These are phyloP conservation scores for Drosophila parabipectinata DNA, from an alignment of 1,140 invertebrate species.

Conservation along the genomic window DNA sequence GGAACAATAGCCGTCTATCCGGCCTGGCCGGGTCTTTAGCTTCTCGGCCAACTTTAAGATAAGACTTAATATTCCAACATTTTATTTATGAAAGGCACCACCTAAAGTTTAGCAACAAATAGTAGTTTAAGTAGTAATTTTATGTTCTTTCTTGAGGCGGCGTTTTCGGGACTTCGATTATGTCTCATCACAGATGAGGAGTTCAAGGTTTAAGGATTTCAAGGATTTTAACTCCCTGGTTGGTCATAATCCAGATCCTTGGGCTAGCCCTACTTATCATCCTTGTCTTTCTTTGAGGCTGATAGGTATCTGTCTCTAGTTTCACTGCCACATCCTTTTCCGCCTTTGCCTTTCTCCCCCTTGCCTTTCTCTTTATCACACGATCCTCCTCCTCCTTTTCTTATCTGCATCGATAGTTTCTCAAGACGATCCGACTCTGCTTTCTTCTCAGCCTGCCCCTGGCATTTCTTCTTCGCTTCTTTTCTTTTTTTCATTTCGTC, in stretches of 20 bases:
- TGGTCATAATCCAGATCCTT: background rate
- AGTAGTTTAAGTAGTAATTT: background rate
- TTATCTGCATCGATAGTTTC: background rate
- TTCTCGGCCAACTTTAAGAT: constrained; percentile 8
- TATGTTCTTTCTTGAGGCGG: background rate
- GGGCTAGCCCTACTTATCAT: no score
- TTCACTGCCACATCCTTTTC: background rate
- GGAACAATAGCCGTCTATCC: constrained; percentile 32
- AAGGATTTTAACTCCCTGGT: background rate
- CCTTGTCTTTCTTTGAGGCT: no score
- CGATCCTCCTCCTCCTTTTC: background rate
- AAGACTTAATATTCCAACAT: background rate
- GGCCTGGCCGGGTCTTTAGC: constrained; percentile 9
- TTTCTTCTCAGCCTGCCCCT: background rate
- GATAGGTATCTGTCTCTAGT: no score
- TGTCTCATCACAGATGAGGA: no score
- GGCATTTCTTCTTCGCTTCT: constrained; percentile 1
- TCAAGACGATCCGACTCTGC: background rate
- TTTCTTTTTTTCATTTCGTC: constrained; percentile 1
- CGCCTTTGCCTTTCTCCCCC: background rate
- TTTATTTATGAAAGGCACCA: background rate
- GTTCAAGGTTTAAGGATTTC: background rate
- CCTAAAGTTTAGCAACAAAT: background rate
- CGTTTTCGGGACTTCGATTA: background rate
- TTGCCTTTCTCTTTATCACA: background rate